A percentile compares a stretch with the other conserved stretches of the same genome.
Conservation (phyloP, 2,113 vertebrate species). For the Merops nubicus region DNA sequence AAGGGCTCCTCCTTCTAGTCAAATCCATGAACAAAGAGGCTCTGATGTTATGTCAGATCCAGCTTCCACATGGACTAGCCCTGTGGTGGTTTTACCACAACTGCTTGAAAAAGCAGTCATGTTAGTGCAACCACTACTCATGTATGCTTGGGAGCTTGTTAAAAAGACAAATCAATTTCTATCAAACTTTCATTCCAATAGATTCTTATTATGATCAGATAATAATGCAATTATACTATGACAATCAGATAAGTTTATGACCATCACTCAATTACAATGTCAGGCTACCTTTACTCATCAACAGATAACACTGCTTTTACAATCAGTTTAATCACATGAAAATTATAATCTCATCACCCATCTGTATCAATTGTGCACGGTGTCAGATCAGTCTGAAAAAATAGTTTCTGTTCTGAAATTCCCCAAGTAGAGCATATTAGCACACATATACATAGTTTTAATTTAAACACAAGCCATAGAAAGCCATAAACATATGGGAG, state of each 20-base stretch:
- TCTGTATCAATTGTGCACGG: neutral
- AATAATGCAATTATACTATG: neutral
- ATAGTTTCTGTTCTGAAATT: neutral
- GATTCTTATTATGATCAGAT: neutral
- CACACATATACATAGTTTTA: neutral
- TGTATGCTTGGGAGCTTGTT: neutral
- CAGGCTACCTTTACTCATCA: neutral
- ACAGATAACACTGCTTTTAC: neutral
- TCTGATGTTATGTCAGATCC: neutral
- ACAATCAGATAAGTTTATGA: neutral
- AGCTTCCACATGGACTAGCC: neutral
- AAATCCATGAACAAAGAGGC: neutral
- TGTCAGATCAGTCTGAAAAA: neutral
- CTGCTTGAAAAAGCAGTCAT: neutral
- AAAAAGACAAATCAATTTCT: neutral
- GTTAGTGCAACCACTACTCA: neutral
- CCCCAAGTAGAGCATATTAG: neutral
- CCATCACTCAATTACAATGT: neutral
- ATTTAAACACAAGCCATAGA: neutral
- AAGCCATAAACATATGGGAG: neutral
- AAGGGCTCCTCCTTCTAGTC: neutral
- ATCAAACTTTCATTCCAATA: neutral
- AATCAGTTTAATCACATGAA: neutral
- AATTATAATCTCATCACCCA: neutral
- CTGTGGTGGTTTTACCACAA: neutral